A percentile compares a stretch with the other conserved stretches of the same genome.
These are phyloP conservation scores for Acrossocheilus fasciatus DNA, from an alignment of 2,797 vertebrate genomes.

Conservation along the genomic window DNA sequence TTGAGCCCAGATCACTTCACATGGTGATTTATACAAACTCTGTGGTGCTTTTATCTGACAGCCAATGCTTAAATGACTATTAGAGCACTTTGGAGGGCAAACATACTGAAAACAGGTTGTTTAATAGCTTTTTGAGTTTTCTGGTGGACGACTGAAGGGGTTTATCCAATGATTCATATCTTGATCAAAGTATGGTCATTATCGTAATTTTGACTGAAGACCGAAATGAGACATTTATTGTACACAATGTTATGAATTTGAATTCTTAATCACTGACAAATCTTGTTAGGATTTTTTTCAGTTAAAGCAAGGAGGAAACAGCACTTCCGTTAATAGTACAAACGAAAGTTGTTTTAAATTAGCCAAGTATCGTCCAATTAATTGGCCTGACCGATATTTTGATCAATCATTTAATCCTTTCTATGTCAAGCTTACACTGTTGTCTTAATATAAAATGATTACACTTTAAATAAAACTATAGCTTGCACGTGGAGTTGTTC, in stretches of 20 bases:
- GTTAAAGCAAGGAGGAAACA: neutral
- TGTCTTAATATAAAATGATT: neutral
- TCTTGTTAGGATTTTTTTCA: neutral
- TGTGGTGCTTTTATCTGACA: slow-evolving; percentile 9
- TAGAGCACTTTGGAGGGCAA: neutral
- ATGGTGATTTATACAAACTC: slow-evolving; percentile 19
- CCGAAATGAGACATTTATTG: neutral
- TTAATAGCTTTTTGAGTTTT: neutral
- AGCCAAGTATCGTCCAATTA: neutral
- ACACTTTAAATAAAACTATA: neutral
- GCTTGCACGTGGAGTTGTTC: neutral
- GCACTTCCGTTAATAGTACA: neutral
- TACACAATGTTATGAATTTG: neutral
- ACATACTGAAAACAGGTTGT: neutral
- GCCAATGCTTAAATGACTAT: neutral
- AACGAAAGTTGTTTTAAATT: neutral
- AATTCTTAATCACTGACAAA: neutral
- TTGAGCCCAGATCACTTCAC: neutral
- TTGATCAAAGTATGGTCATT: neutral
- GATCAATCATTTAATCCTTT: neutral
- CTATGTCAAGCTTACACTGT: neutral
- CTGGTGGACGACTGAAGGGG: neutral
- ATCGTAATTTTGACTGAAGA: neutral
- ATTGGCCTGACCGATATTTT: neutral
- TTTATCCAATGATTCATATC: neutral